These are phyloP conservation scores for Dendroctonus ponderosae DNA, from an alignment of 1,140 invertebrate genomes.

Conservation along the genomic window DNA sequence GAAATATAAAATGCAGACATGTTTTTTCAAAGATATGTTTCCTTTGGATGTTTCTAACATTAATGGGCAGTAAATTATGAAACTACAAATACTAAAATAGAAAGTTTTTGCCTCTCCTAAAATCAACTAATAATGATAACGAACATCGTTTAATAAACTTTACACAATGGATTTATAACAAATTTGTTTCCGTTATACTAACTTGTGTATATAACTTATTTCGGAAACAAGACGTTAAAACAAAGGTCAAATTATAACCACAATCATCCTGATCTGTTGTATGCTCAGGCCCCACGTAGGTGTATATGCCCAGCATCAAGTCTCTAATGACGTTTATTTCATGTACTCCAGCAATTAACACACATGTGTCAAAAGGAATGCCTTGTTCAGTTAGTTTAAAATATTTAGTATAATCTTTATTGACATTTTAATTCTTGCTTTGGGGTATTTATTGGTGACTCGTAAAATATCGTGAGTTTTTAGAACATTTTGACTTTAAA, in stretches of 20 bases:
- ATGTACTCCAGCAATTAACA: slow-evolving; percentile 13
- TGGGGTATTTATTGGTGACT: slow-evolving; percentile 11
- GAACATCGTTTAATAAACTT: too few relatives aligned
- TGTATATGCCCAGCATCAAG: slow-evolving; percentile 30
- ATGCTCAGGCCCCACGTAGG: slow-evolving; percentile 26
- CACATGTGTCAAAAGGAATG: slow-evolving; percentile 25
- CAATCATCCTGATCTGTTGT: slow-evolving; percentile 18
- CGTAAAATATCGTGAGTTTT: too few relatives aligned
- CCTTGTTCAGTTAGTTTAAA: slow-evolving; percentile 27
- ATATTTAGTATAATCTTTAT: slow-evolving; percentile 13
- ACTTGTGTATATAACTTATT: slow-evolving; percentile 5
- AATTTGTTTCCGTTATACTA: too few relatives aligned
- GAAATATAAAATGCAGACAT: too few relatives aligned
- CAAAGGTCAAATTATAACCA: slow-evolving; percentile 27
- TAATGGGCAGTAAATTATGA: too few relatives aligned
- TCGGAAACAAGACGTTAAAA: slow-evolving; percentile 22
- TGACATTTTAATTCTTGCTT: slow-evolving; percentile 14
- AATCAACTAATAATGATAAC: too few relatives aligned
- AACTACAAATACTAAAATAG: too few relatives aligned
- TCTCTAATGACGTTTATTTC: slow-evolving; percentile 32
- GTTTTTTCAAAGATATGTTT: too few relatives aligned
- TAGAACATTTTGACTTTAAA: background rate
- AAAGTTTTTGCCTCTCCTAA: too few relatives aligned
- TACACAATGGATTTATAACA: too few relatives aligned
- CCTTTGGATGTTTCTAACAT: too few relatives aligned